Base-by-base conservation (phyloP, 1,140 invertebrate genomes). In the Plutomurus gul region DNA sequence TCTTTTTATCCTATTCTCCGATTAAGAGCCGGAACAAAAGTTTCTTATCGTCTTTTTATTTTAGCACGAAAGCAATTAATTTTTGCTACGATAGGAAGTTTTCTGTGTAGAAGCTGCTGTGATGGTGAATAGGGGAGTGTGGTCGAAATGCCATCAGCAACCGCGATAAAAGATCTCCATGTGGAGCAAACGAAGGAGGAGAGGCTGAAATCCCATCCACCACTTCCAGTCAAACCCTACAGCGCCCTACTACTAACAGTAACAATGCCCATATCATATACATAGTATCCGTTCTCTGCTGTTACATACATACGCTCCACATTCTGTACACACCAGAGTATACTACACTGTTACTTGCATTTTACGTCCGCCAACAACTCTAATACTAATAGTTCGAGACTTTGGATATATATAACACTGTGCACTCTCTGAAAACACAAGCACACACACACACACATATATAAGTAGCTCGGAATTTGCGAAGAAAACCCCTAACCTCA, bases 61-160 rank as follows among this genome's bases (percentile, higher is more conserved):
- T 78, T 78, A 78, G 76, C 76, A 78, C 76, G 65, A 72, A 51
- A 72, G 76, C 76, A 78, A 78, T 78, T 78, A 78, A 78, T 78
- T 78, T 78, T 78, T 78, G 65, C 76, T 71, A 46, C 76, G 46
- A 72, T 56, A 49, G 22, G 40, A 47, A 47, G 37, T 49, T 60
- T 56, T 39, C 22, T 51, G 30, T 47, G 27, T n/a, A 56, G 25
- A 51, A 51, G 33, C 27, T 37, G 47, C 46, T 51, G 74, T 30
- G 74, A 76, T 43, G 56, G 51, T 65, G 75, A 40, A 76, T 51
- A n/a, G 33, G 47, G n/a, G 30, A 70, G 39, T 27, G 75, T 77
- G 75, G 75, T 77, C 56, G 75, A 77, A 77, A 77, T 77, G 75
- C 75, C 56, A 77, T 77, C 75, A 77, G 56, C 49, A 77, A 77